These are phyloP conservation scores for Tragelaphus scriptus DNA, from an alignment of 2,113 vertebrate genomes.

Conservation along the genomic window DNA sequence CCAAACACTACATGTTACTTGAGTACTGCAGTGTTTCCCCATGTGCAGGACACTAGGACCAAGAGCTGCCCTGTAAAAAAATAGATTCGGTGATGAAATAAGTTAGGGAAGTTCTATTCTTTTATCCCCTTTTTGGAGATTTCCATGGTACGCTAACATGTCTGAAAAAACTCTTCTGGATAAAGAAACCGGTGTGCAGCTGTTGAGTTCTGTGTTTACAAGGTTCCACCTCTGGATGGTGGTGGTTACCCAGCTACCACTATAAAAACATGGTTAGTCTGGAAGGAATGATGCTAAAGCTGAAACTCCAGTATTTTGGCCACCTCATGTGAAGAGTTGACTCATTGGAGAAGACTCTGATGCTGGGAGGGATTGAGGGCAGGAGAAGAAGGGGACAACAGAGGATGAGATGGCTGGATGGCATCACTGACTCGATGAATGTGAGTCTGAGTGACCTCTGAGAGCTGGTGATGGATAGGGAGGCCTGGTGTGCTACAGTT, in stretches of 20 bases:
- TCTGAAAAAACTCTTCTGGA: neutral
- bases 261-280: neutral
- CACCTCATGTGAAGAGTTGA: no score
- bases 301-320: no score
- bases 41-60: neutral
- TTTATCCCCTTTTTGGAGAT: neutral
- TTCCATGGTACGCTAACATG: neutral
- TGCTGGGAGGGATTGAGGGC: no score
- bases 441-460: no score
- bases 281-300: neutral
- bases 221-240: neutral
- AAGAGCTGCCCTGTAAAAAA: neutral
- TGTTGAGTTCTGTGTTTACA: conserved; percentile 3
- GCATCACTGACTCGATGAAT: no score
- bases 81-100: neutral
- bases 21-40: neutral
- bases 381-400: no score
- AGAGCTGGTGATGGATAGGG: no score
- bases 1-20: neutral
- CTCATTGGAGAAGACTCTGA: no score
- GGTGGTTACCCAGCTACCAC: neutral
- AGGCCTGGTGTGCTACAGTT: no score
- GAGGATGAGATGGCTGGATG: no score
- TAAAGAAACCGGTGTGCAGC: neutral
- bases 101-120: neutral